Base-by-base conservation (phyloP, 2,888 invertebrate species). In the Synergus itoensis region DNA sequence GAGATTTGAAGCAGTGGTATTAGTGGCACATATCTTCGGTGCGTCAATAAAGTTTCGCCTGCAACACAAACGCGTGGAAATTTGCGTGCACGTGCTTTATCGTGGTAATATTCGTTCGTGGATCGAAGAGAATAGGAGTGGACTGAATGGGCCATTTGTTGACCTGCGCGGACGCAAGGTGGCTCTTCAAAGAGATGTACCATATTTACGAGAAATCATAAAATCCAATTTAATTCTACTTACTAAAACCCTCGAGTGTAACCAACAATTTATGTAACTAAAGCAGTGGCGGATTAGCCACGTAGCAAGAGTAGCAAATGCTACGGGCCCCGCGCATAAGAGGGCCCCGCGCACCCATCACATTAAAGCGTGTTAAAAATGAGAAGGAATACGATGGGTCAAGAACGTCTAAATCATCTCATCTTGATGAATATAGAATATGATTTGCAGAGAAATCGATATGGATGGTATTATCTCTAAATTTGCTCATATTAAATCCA, bases 131-230 rank as follows among this genome's bases (percentile, higher is more conserved):
- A 28, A 73, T 73, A 53, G n/a, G 36, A 53, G 53, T 36, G 11
- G 9, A 9, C 12, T 11, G 48, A 53, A 73, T 73, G 48, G 69
- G 16, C 2, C 9, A 53, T 53, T 53, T 9, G 53, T 28, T 67
- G 28, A 53, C 36, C 73, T 53, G 53, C n/a, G 73, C 11, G 1
- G 11, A 8, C 11, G 48, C 36, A 53, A 48, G 48, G 53, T 43
- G 28, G 53, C 28, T 36, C 53, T 73, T 73, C 53, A 73, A 53
- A n/a, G 36, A 21, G 48, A 73, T 53, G 40, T 53, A 53, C 4
- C 48, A 73, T 60, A 53, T 73, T 73, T 73, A 73, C 73, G 73
- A 73, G 28, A 9, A 4, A 2, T 73, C 73, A 21, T 73, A 73
- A 73, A 73, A n/a, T 73, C 36, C 53, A 53, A n/a, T 36, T 48